Conservation (phyloP, 2,113 vertebrate species). For the Eurypyga helias region DNA sequence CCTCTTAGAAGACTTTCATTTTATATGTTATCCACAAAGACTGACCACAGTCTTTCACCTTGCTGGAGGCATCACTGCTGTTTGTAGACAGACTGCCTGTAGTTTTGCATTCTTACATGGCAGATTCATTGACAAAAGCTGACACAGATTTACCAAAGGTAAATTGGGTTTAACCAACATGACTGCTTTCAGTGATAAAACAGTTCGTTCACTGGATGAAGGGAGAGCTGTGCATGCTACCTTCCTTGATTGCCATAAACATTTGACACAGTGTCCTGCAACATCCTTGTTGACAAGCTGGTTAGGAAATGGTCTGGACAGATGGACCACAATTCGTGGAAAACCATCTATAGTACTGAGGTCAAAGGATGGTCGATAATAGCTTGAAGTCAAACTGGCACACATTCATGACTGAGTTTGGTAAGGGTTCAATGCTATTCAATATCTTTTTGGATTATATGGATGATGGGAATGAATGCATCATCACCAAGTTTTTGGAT, state of each 20-base stretch:
- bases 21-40: neutral
- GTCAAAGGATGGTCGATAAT: neutral
- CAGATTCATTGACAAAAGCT: neutral
- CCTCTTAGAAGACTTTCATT: neutral
- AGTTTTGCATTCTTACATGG: neutral
- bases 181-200: neutral
- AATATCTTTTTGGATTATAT: neutral
- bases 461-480: neutral
- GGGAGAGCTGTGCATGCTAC: neutral
- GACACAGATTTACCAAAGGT: neutral
- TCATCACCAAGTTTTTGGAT: neutral
- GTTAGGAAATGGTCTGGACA: neutral
- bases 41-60: neutral
- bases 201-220: neutral
- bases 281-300: neutral
- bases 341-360: neutral
- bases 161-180: neutral
- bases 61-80: neutral
- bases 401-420: neutral
- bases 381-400: neutral
- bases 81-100: neutral
- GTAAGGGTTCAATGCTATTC: neutral
- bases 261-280: neutral
- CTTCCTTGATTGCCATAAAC: neutral
- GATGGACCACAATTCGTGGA: neutral